A percentile compares a stretch with the other conserved stretches of the same genome.
phyloP scores from a whole-genome alignment of 2,113 vertebrate genomes.

The Aspidoscelis tigris region DNA sequence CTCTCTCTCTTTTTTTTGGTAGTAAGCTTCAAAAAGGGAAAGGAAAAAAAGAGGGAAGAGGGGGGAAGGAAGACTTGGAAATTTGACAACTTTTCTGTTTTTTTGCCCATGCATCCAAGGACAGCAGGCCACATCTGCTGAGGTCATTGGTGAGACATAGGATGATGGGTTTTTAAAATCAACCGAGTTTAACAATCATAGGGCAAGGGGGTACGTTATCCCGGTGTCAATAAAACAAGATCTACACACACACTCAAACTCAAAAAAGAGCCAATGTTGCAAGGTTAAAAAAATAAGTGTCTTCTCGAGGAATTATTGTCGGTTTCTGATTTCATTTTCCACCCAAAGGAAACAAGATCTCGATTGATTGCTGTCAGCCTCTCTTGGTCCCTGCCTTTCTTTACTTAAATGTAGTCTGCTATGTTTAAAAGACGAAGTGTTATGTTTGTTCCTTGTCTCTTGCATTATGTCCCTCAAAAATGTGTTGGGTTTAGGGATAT shows the following conservation, averaged over 20 bases:
- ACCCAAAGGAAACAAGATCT: constrained; percentile 35
- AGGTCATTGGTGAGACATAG: constrained; percentile 81
- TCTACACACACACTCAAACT: background rate
- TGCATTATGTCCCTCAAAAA: background rate
- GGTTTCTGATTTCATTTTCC: constrained; percentile 62
- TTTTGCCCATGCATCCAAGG: constrained; percentile 88
- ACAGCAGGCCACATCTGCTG: constrained; percentile 74
- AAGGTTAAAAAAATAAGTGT: constrained; percentile 18
- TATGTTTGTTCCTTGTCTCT: background rate
- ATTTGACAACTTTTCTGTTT: constrained; percentile 63
- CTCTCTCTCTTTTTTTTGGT: background rate
- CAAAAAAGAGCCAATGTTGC: constrained; percentile 49
- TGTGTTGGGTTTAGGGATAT: background rate
- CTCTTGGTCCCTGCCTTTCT: constrained; percentile 38
- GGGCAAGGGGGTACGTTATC: constrained; percentile 59
- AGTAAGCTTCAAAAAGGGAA: constrained; percentile 11
- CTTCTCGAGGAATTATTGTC: constrained; percentile 43
- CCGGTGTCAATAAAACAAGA: constrained; percentile 70
- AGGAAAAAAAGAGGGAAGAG: constrained; percentile 30
- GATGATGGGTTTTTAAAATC: constrained; percentile 80
- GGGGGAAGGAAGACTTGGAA: constrained; percentile 78
- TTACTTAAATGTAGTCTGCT: constrained; percentile 21
- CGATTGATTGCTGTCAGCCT: constrained; percentile 47
- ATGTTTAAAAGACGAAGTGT: background rate
- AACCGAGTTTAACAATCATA: constrained; percentile 74